Conservation (phyloP, 2,888 invertebrate species). For the Tetropium fuscum region DNA sequence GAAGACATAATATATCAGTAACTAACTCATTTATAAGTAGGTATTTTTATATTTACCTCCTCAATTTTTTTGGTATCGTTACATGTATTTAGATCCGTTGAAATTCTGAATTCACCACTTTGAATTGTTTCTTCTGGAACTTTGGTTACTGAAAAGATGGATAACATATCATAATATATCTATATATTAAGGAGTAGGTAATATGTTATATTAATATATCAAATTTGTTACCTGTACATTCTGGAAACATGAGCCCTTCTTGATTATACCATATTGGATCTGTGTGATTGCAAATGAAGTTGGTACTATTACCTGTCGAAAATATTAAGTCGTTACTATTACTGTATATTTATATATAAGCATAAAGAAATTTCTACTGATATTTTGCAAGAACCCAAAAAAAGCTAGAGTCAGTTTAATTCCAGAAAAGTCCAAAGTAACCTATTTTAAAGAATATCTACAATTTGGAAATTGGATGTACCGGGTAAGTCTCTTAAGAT, state of each 20-base stretch:
- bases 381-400: no score
- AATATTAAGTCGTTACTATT: not conserved
- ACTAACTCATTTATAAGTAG: no score
- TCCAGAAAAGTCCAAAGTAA: no score
- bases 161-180: constrained; percentile 11
- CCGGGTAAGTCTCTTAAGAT: no score
- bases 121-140: constrained; percentile 67
- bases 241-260: constrained; percentile 66
- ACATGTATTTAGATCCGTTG: constrained; percentile 62
- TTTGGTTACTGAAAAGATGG: constrained; percentile 63
- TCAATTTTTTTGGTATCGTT: constrained; percentile 63
- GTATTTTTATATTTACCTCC: constrained; percentile 57
- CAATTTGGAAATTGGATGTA: no score
- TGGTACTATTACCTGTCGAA: constrained; percentile 30
- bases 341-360: not conserved
- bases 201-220: not conserved
- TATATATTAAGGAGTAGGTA: no score
- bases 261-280: constrained; percentile 62
- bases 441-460: no score
- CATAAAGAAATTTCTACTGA: no score
- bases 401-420: no score
- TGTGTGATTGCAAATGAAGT: constrained; percentile 58
- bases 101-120: constrained; percentile 61
- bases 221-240: constrained; percentile 67
- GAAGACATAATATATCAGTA: no score